These are phyloP conservation scores for Ariopsis seemanni DNA, from an alignment of 2,113 vertebrate species.

Conservation along the genomic window DNA sequence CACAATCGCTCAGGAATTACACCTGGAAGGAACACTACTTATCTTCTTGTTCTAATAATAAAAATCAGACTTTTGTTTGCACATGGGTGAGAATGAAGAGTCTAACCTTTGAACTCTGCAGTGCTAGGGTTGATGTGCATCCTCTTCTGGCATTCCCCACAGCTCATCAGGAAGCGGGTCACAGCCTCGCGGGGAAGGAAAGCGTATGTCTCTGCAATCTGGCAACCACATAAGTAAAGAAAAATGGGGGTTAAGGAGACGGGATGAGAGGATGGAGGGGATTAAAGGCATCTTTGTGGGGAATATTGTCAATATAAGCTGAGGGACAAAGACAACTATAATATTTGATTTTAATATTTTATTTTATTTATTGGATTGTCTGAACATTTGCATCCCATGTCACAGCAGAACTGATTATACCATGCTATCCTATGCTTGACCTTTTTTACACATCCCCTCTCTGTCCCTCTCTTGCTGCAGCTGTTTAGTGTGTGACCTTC, in stretches of 20 bases:
- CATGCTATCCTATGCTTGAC: slow-evolving; percentile 34
- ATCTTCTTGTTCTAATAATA: neutral
- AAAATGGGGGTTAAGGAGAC: slow-evolving; percentile 25
- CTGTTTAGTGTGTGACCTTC: slow-evolving; percentile 72
- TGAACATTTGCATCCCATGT: neutral
- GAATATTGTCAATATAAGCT: neutral
- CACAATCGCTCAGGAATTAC: neutral
- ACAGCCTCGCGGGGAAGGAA: slow-evolving; percentile 95
- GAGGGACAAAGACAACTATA: neutral
- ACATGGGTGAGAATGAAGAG: slow-evolving; percentile 38
- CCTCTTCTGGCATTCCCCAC: slow-evolving; percentile 98
- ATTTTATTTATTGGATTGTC: neutral
- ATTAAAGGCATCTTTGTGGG: slow-evolving; percentile 5
- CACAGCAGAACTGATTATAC: neutral
- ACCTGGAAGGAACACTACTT: neutral
- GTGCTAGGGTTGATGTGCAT: slow-evolving; percentile 97
- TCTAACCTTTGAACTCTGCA: slow-evolving; percentile 95
- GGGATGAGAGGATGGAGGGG: neutral
- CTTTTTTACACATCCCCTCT: slow-evolving; percentile 45
- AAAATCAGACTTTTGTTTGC: slow-evolving; percentile 7
- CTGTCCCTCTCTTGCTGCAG: slow-evolving; percentile 52
- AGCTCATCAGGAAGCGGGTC: slow-evolving; percentile 98
- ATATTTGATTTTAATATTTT: neutral
- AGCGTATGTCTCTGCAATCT: slow-evolving; percentile 98
- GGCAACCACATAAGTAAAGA: slow-evolving; percentile 49